Evolutionary conservation across 2,888 invertebrate genomes (phyloP).

Genomic region (Entomobrya proxima): DNA sequence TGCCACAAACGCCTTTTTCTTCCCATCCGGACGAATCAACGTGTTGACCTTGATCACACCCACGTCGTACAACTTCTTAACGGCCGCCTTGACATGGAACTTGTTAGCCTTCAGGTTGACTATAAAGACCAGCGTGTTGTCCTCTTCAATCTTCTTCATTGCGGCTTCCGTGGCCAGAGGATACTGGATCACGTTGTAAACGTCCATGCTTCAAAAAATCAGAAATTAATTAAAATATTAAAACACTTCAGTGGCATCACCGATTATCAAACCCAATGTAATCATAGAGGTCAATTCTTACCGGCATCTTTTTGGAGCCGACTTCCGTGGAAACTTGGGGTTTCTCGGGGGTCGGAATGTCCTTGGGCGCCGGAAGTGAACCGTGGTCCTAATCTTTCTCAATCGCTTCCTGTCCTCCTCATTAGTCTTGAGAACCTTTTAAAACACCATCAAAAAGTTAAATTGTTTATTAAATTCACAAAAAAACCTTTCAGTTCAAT

Average conservation of each 20-base stretch:
- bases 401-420: constrained; percentile 86
- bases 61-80: constrained; percentile 98
- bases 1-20: constrained; percentile 99
- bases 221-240: background rate
- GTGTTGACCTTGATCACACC: constrained; percentile 99
- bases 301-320: constrained; percentile 94
- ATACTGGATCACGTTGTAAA: constrained; percentile 97
- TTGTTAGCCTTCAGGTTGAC: constrained; percentile 97
- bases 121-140: constrained; percentile 99
- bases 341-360: constrained; percentile 93
- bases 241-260: background rate
- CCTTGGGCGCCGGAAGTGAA: constrained; percentile 96
- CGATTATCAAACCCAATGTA: background rate
- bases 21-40: constrained; percentile 96
- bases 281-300: constrained; percentile 76
- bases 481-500: background rate
- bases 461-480: constrained; percentile 80
- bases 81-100: constrained; percentile 96
- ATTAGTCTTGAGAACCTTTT: constrained; percentile 91
- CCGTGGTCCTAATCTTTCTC: constrained; percentile 94
- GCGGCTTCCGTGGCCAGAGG: constrained; percentile 99
- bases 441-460: background rate
- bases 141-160: constrained; percentile 99
- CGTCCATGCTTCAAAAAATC: constrained; percentile 88
- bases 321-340: constrained; percentile 96